Conservation (phyloP, 2,113 vertebrate genomes). For the Nothoprocta pentlandii region DNA sequence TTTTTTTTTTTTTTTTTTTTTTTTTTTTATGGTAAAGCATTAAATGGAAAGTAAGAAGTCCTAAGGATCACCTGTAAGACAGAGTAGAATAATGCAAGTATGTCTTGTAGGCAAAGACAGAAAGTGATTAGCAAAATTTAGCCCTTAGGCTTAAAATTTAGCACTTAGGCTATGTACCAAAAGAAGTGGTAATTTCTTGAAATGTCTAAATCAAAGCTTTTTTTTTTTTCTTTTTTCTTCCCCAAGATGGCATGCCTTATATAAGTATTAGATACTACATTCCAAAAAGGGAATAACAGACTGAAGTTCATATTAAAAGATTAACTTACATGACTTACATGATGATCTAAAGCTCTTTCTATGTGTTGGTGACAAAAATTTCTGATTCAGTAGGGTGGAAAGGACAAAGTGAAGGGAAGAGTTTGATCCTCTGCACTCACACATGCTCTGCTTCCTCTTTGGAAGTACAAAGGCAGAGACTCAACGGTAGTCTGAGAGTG, state of each 20-base stretch:
- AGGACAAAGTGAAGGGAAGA: background rate
- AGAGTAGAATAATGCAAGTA: background rate
- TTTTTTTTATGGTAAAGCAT: background rate
- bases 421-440: background rate
- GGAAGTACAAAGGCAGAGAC: background rate
- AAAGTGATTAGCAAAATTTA: background rate
- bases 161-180: background rate
- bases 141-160: background rate
- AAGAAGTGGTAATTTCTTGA: background rate
- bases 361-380: background rate
- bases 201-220: background rate
- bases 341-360: background rate
- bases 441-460: background rate
- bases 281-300: background rate
- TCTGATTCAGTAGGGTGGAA: background rate
- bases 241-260: background rate
- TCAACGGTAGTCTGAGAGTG: background rate
- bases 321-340: background rate
- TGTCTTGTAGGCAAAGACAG: background rate
- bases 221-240: background rate
- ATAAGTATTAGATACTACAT: background rate
- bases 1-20: no score
- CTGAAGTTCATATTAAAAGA: background rate
- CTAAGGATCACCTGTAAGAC: conserved; percentile 14
- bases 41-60: background rate